phyloP scores from a whole-genome alignment of 2,113 vertebrate genomes.

The Phaetusa simplex region DNA sequence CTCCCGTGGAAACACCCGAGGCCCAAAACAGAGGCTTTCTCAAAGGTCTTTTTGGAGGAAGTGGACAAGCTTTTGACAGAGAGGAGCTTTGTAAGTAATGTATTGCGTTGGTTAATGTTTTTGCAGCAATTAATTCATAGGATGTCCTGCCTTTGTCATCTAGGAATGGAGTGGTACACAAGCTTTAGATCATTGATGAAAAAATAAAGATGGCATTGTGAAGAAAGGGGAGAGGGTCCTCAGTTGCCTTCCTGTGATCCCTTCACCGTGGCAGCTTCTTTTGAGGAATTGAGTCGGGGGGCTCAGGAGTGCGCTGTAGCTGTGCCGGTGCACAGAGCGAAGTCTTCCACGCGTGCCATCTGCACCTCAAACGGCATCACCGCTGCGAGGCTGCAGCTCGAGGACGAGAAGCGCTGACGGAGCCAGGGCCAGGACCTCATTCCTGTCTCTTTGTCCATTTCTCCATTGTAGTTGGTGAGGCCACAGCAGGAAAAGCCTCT shows the following conservation, averaged over 20 bases:
- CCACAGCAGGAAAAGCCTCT: conserved; percentile 91
- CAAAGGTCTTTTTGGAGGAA: conserved; percentile 96
- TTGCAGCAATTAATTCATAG: not conserved
- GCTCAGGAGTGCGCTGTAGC: rapidly evolving
- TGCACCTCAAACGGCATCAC: rapidly evolving
- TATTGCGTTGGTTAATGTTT: not conserved
- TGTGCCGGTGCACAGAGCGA: not conserved
- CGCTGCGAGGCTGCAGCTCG: rapidly evolving
- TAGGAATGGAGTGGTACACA: not conserved
- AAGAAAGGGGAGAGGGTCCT: not conserved
- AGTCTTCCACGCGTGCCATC: rapidly evolving
- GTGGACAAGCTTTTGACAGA: conserved; percentile 91
- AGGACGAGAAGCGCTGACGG: not conserved
- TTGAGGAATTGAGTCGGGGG: not conserved
- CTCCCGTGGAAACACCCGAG: conserved; percentile 94
- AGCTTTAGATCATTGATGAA: not conserved
- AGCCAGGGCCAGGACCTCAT: not conserved
- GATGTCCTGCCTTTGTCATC: not conserved
- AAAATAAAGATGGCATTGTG: not conserved
- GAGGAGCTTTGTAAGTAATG: conserved; percentile 94
- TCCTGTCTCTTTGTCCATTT: not conserved
- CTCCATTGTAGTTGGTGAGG: conserved; percentile 86
- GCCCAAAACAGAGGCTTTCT: conserved; percentile 96
- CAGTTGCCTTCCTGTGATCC: not conserved
- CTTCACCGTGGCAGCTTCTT: not conserved